Base-by-base conservation (phyloP, 2,888 invertebrate genomes). In the Zaprionus obscuricornis region DNA sequence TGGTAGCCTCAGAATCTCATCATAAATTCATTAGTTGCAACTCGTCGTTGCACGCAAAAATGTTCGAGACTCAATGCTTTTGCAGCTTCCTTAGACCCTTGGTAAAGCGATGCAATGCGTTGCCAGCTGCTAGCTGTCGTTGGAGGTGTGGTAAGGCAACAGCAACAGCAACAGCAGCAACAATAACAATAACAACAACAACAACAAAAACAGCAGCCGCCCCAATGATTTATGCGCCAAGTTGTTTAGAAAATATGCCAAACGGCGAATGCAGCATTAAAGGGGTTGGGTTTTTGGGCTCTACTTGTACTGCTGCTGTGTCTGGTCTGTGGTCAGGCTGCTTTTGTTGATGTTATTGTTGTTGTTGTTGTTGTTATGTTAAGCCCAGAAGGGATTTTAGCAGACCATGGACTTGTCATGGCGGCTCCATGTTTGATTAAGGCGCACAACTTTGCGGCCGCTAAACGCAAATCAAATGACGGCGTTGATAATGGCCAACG, bases 191-290 rank as follows among this genome's bases (percentile, higher is more conserved):
- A n/a, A n/a, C n/a, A n/a, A n/a, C n/a, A n/a, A n/a, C n/a, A n/a
- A n/a, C n/a, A n/a, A n/a, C 55, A 56, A 54, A 59, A 54, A 49
- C 17, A 33, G 47, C 54, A 36, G 70, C 59, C 67, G 58, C 68
- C 62, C 64, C 77, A 65, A 82, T 82, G 81, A 82, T 82, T 82
- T 82, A 82, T 82, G 81, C 74, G 60, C 60, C 73, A 69, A 74
- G 81, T 81, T 83, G 81, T 82, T 82, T 82, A 83, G 81, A 81
- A 81, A 83, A 83, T 83, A 81, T 81, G 84, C 73, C 81, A 83
- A 79, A 59, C 57, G 55, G 50, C n/a, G n/a, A n/a, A n/a, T n/a
- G n/a, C n/a, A n/a, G n/a, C n/a, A n/a, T n/a, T n/a, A n/a, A n/a
- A n/a, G n/a, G n/a, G n/a, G n/a, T n/a, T n/a, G n/a, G n/a, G n/a